Evolutionary conservation across 2,797 vertebrate species (phyloP).

Genomic region (Smutsia gigantea): DNA sequence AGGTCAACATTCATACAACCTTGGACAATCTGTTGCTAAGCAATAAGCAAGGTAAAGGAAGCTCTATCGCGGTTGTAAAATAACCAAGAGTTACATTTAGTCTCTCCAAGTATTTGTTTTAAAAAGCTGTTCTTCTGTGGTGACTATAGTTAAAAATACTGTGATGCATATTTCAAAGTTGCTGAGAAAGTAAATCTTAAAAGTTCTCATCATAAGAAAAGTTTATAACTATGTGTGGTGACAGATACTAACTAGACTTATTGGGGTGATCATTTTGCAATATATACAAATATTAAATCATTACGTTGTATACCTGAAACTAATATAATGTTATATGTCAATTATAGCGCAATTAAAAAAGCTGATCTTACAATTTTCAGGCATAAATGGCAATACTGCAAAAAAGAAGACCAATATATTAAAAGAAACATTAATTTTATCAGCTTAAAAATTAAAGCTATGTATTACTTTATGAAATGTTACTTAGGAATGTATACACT

Average conservation of each 20-base stretch:
- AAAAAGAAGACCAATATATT: not conserved
- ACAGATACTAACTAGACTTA: not conserved
- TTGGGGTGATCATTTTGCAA: not conserved
- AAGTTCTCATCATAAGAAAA: not conserved
- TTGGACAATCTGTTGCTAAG: conserved; percentile 5
- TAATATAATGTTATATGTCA: not conserved
- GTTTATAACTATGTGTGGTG: not conserved
- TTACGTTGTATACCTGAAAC: not conserved
- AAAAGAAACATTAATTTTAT: not conserved
- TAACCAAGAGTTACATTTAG: not conserved
- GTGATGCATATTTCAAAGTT: not conserved
- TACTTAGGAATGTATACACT: not conserved
- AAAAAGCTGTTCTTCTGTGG: not conserved
- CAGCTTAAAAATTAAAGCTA: not conserved
- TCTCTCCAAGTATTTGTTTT: not conserved
- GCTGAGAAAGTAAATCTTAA: not conserved
- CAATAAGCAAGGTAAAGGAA: not conserved
- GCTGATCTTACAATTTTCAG: not conserved
- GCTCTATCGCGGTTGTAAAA: not conserved
- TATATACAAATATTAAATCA: not conserved
- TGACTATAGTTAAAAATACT: not conserved
- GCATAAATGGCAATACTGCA: not conserved
- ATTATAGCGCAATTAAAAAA: not conserved
- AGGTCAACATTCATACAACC: not conserved
- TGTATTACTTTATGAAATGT: not conserved